A percentile compares a stretch with the other conserved stretches of the same genome.
Conservation (phyloP, 2,888 invertebrate species). For the Alcis repandata region DNA sequence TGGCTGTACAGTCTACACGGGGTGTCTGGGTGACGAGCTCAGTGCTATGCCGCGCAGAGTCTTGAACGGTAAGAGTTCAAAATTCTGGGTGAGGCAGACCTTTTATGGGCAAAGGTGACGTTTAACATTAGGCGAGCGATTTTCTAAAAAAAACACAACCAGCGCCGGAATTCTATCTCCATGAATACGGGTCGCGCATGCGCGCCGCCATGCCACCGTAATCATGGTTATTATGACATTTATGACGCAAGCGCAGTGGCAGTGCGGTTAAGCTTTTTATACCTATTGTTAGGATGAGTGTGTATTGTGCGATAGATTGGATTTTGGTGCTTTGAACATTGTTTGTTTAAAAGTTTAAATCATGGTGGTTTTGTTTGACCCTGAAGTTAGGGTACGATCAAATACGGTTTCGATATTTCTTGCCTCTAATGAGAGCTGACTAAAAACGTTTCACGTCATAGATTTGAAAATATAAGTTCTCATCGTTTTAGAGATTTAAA, state of each 20-base stretch:
- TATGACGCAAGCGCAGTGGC: slow-evolving; percentile 66
- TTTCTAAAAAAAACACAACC: no score
- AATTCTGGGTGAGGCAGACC: no score
- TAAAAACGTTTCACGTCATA: neutral
- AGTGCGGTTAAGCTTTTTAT: slow-evolving; percentile 62
- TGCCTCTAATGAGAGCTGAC: neutral
- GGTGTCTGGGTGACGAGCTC: no score
- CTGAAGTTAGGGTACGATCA: neutral
- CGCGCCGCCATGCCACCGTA: slow-evolving; percentile 51
- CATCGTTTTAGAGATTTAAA: no score
- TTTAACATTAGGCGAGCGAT: no score
- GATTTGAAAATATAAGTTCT: no score
- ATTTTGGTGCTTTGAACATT: slow-evolving; percentile 48
- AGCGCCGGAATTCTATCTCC: neutral
- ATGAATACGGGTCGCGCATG: slow-evolving; percentile 65
- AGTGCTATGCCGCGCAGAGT: no score
- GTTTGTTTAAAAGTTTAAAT: slow-evolving; percentile 30
- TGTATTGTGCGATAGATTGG: slow-evolving; percentile 48
- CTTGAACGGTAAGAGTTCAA: no score
- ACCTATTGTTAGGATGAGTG: slow-evolving; percentile 40
- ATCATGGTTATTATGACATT: slow-evolving; percentile 70
- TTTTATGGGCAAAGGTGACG: no score
- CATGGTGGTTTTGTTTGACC: neutral
- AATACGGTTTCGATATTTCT: neutral
- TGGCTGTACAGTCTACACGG: no score